Evolutionary conservation across 2,888 invertebrate genomes (phyloP).

Genomic region (Polydrusus cervinus): DNA sequence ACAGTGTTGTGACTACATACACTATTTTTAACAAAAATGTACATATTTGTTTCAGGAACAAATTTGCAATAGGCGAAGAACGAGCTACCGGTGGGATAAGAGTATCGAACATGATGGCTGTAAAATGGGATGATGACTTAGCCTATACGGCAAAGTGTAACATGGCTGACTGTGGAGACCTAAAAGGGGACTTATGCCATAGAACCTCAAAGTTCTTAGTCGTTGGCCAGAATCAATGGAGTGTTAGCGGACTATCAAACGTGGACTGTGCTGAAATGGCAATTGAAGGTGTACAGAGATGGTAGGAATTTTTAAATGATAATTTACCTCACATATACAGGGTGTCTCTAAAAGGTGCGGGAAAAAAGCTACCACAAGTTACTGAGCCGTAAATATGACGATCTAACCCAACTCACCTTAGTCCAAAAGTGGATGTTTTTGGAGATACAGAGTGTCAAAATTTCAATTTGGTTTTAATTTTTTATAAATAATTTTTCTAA

Average conservation of each 20-base stretch:
- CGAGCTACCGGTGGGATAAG: background rate
- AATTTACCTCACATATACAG: too few relatives aligned
- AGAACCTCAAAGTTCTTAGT: background rate
- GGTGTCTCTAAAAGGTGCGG: too few relatives aligned
- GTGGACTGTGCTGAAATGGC: background rate
- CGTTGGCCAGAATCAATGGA: slow-evolving; percentile 40
- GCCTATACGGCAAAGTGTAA: slow-evolving; percentile 35
- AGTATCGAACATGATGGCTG: slow-evolving; percentile 41
- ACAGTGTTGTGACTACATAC: too few relatives aligned
- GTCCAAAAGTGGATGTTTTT: too few relatives aligned
- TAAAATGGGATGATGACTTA: slow-evolving; percentile 41
- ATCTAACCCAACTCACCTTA: too few relatives aligned
- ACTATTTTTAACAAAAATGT: too few relatives aligned
- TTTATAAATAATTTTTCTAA: too few relatives aligned
- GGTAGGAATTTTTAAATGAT: too few relatives aligned
- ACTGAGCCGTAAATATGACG: too few relatives aligned
- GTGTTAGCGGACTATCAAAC: background rate
- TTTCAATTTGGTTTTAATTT: too few relatives aligned
- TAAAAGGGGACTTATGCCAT: slow-evolving; percentile 36
- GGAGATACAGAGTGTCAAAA: too few relatives aligned
- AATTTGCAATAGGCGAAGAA: slow-evolving; percentile 37
- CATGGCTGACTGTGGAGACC: slow-evolving; percentile 12
- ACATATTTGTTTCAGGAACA: slow-evolving; percentile 16
- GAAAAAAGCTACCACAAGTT: too few relatives aligned
- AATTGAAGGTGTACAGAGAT: background rate